Conservation (phyloP, 2,797 vertebrate species). For the Aldrovandia affinis region DNA sequence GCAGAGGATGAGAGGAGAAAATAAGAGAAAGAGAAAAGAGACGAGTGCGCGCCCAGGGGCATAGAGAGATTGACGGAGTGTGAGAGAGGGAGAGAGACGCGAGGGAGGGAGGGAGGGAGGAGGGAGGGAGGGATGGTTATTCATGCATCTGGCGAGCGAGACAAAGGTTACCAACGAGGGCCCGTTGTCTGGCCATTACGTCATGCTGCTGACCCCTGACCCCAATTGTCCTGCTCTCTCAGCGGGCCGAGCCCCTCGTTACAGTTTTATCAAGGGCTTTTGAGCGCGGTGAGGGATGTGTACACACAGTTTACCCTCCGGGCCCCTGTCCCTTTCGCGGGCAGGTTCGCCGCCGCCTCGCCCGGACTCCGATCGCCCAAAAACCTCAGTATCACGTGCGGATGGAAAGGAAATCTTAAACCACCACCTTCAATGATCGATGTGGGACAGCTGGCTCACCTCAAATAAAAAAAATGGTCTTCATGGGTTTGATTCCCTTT, state of each 20-base stretch:
- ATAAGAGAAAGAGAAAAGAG: slow-evolving; percentile 18
- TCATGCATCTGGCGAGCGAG: slow-evolving; percentile 12
- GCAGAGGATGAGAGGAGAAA: slow-evolving; percentile 46
- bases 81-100: neutral
- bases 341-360: neutral
- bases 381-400: neutral
- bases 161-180: slow-evolving; percentile 30
- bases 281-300: neutral
- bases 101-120: neutral
- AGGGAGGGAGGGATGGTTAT: neutral
- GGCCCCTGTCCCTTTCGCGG: neutral
- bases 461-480: neutral
- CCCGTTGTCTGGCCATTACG: slow-evolving; percentile 28
- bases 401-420: neutral
- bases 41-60: neutral
- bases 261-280: neutral
- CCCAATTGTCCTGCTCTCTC: slow-evolving; percentile 11
- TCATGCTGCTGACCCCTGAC: slow-evolving; percentile 22
- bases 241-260: neutral
- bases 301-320: neutral
- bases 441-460: neutral
- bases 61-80: neutral
- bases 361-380: neutral
- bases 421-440: neutral
- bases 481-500: neutral